Evolutionary conservation across 2,888 invertebrate genomes (phyloP).

Genomic region (Drosophila basisetae): DNA sequence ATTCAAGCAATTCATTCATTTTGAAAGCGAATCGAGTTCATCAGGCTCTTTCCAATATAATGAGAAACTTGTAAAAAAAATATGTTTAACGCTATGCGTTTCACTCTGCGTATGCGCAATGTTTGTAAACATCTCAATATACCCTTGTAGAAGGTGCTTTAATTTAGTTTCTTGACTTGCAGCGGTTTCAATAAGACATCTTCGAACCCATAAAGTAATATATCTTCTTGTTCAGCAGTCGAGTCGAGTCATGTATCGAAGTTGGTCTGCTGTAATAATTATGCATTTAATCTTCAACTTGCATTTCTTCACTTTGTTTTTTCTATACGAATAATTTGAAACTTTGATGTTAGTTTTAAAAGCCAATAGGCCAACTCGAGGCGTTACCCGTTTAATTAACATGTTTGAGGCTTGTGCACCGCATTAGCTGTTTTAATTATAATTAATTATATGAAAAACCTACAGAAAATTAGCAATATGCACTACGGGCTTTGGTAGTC

Average conservation of each 20-base stretch:
- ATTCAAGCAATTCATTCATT: background rate
- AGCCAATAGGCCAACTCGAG: background rate
- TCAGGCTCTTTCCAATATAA: background rate
- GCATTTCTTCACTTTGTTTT: background rate
- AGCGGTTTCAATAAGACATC: background rate
- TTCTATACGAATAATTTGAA: background rate
- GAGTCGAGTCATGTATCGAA: background rate
- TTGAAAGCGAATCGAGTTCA: background rate
- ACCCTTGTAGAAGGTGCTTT: background rate
- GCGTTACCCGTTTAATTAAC: background rate
- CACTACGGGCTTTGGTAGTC: background rate
- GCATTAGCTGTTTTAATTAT: background rate
- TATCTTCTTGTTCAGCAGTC: background rate
- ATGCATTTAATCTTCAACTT: background rate
- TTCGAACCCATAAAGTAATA: rapidly evolving
- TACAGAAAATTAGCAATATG: background rate
- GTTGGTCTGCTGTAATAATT: background rate
- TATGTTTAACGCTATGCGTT: background rate
- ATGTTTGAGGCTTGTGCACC: background rate
- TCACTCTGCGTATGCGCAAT: constrained; percentile 11
- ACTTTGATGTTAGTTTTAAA: background rate
- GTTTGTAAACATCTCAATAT: background rate
- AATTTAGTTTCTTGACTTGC: background rate
- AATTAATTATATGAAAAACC: background rate
- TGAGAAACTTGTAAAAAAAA: background rate